Evolutionary conservation across 2,797 vertebrate species (phyloP), one percentile per base, ranked within the genome.

Genomic region (Tachyglossus aculeatus): DNA sequence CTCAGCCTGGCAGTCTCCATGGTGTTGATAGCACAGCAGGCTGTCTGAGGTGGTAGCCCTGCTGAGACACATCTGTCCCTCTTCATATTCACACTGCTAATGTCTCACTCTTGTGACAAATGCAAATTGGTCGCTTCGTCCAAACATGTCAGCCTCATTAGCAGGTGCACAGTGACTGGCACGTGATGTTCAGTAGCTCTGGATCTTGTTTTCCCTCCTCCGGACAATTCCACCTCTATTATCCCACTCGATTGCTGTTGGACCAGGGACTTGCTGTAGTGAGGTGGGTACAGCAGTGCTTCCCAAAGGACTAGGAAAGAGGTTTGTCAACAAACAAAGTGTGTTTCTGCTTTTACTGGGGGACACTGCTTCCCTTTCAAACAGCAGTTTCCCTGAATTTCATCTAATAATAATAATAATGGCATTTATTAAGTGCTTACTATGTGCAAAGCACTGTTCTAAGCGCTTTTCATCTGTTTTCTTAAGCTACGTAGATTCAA

Each of bases 121-220:
- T 66, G 58, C 74, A 86, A 86, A 81, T 67, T 27, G 16, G 37
- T 72, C 75, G 54, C 65, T 38, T 59, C 16, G 18, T 80, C 74
- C 77, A 86, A 86, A 86, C 55, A 84, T 64, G 39, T 87, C 81
- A 87, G 54, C 47, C 74, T 88, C 53, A 69, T 86, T 86, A 86
- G 67, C 73, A 80, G 76, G 66, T 82, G 54, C 1, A 2, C 3
- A 50, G 48, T 38, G 58, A 78, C 31, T 82, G 81, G 56, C 73
- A 77, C 24, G 10, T 25, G 64, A 44, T 3, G 24, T 59, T 7
- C 24, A 67, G 56, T 22, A 55, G 9, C 63, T 77, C 66, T 34
- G 31, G 58, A 61, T 78, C 78, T 55, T 74, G 47, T 40, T 38
- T 78, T 77, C 25, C 36, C 54, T 40, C 19, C 24, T 74, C n/a